phyloP scores from a whole-genome alignment of 2,113 vertebrate species.

The Corvus moneduloides region DNA sequence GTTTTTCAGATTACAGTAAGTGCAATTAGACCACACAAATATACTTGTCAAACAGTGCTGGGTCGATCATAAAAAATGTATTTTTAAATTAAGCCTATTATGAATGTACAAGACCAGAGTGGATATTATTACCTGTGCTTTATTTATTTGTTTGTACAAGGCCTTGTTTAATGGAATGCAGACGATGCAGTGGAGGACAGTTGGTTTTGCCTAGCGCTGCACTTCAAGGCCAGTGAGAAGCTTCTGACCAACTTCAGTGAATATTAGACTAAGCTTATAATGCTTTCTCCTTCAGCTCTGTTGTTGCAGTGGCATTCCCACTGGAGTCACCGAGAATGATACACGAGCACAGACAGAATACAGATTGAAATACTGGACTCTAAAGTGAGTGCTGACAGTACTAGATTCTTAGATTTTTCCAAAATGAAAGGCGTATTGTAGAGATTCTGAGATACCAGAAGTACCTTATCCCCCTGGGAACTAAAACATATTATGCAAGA shows the following conservation, averaged over 20 bases:
- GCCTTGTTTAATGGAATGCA: background rate
- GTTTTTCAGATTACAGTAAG: background rate
- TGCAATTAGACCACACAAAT: conserved; percentile 28
- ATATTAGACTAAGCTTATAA: background rate
- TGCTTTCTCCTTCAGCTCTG: background rate
- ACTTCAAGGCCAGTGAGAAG: background rate
- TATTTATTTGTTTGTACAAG: conserved; percentile 3
- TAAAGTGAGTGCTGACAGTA: background rate
- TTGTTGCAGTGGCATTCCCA: background rate
- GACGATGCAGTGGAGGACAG: background rate
- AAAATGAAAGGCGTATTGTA: background rate
- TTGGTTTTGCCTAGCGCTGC: background rate
- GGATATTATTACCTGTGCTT: background rate
- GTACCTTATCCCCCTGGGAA: background rate
- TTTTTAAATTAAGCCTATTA: background rate
- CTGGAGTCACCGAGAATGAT: background rate
- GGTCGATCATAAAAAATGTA: background rate
- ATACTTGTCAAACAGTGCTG: background rate
- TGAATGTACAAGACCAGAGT: background rate
- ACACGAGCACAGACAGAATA: background rate
- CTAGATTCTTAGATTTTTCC: background rate
- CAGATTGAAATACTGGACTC: background rate
- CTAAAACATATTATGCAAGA: background rate
- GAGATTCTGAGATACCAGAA: background rate
- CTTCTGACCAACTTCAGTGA: background rate